Evolutionary conservation across 2,113 vertebrate species (phyloP).

Genomic region (Tylochromis polylepis): DNA sequence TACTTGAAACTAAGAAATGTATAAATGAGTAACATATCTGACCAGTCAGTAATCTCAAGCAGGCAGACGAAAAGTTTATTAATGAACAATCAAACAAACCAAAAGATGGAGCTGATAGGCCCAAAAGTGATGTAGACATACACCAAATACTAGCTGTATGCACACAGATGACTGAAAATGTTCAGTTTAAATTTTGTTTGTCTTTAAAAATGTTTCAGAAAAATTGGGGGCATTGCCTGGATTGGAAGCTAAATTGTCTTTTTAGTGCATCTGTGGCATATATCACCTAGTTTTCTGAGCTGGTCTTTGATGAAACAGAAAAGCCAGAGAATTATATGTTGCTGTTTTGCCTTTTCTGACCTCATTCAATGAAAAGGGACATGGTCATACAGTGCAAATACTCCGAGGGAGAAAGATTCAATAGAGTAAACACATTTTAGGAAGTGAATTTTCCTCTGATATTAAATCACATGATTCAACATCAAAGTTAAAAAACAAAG

Average conservation of each 20-base stretch:
- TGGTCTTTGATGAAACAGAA: neutral
- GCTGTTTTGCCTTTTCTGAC: neutral
- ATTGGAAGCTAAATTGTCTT: neutral
- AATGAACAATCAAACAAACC: neutral
- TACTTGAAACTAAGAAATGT: neutral
- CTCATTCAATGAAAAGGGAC: neutral
- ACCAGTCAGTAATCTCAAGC: neutral
- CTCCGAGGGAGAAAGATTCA: neutral
- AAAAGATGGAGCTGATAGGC: neutral
- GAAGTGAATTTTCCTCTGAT: neutral
- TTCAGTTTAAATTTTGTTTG: neutral
- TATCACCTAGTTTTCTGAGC: neutral
- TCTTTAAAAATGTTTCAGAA: neutral
- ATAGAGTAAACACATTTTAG: conserved; percentile 2
- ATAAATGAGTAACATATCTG: neutral
- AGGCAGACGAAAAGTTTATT: neutral
- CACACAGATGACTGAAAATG: neutral
- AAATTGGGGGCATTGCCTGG: neutral
- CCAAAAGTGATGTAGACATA: neutral
- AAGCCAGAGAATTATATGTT: neutral
- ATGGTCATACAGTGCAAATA: neutral
- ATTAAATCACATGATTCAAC: neutral
- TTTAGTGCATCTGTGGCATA: neutral
- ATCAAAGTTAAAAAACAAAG: neutral
- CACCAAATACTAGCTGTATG: neutral